Base-by-base conservation (phyloP, 2,113 vertebrate species). In the Semicossyphus pulcher region DNA sequence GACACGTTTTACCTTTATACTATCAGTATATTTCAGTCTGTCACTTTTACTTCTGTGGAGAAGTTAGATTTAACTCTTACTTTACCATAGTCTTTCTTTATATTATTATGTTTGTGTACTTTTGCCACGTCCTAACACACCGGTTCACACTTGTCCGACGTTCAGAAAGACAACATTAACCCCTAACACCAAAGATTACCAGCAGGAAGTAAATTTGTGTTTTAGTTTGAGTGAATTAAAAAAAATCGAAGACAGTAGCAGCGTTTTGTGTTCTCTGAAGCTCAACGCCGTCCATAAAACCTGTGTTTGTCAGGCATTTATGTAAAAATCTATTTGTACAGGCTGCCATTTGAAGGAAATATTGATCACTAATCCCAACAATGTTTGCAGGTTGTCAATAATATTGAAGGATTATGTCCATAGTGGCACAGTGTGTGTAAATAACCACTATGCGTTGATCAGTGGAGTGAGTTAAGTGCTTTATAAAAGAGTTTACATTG, bases 251-350 rank as follows among this genome's bases (percentile, higher is more conserved):
- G 21, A 21, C 56, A 39, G 36, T 14, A 8, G 8, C 21, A 65
- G 1, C 14, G 10, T 29, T 6, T 11, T 42, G 4, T 31, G 7
- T 15, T 39, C 49, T 70, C 5, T 42, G 20, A 37, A 39, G 10
- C 49, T 36, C 37, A 37, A 34, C 4, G 0, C 8, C 0, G 1
- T 56, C 62, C 34, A 39, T 70, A 20, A n/a, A 74, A 66, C 25
- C 5, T 28, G 9, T 52, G 16, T 44, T 57, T 71, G 20, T 42
- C 3, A 4, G 7, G 0, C 31, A 25, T 61, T 49, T 44, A 47
- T 54, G 64, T 32, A 20, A 54, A 83, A 42, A 82, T 84, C 48
- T 0, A 60, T 74, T 65, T 71, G 73, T 20, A 54, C 28, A 52
- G 20, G 61, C 53, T 48, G 14, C 3, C n/a, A 44, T 66, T 63